Evolutionary conservation across 2,797 vertebrate species (phyloP).

Genomic region (Emydoidea blandingii): DNA sequence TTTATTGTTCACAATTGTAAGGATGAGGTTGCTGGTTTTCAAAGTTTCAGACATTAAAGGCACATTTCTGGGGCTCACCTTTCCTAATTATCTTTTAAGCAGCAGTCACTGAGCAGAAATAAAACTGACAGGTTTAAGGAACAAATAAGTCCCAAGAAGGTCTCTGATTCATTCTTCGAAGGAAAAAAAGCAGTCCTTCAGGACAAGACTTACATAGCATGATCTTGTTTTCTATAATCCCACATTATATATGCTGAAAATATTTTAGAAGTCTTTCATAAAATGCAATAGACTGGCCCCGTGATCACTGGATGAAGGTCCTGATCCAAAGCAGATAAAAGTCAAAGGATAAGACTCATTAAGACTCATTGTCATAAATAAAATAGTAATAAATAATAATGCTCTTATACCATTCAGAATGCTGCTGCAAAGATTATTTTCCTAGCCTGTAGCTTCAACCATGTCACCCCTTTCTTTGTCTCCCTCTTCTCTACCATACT

Average conservation of each 20-base stretch:
- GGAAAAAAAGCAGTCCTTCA: neutral
- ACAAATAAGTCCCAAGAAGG: neutral
- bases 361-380: neutral
- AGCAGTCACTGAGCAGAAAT: constrained; percentile 19
- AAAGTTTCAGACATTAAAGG: neutral
- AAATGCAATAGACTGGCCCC: too few relatives aligned
- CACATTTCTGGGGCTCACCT: neutral
- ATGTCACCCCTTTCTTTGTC: too few relatives aligned
- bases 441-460: too few relatives aligned
- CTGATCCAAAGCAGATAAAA: neutral
- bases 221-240: neutral
- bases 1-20: too few relatives aligned
- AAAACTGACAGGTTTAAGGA: constrained; percentile 7
- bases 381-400: too few relatives aligned
- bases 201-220: neutral
- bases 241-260: neutral
- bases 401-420: too few relatives aligned
- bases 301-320: neutral
- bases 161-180: neutral
- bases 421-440: too few relatives aligned
- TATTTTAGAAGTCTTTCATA: neutral
- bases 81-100: constrained; percentile 8
- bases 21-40: neutral
- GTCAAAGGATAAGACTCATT: neutral
- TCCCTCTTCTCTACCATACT: too few relatives aligned